These are phyloP conservation scores for Pachyuromys duprasi DNA, from an alignment of 2,797 vertebrate genomes.

Conservation along the genomic window DNA sequence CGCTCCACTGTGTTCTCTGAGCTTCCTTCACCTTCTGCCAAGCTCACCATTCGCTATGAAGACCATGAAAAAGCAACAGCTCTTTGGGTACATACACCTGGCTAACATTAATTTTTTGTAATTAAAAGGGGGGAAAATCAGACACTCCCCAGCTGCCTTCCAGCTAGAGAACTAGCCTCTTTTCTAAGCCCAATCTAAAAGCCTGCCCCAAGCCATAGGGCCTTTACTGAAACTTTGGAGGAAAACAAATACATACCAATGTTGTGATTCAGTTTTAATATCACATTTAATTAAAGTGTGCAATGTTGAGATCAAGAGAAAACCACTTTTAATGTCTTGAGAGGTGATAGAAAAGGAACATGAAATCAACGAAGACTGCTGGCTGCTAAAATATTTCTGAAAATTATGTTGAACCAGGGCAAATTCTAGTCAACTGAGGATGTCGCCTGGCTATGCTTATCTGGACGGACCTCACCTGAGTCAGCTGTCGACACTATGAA, in stretches of 20 bases:
- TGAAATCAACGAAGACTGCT: conserved; percentile 13
- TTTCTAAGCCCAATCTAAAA: conserved; percentile 38
- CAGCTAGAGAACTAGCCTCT: neutral
- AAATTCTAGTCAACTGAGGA: conserved; percentile 34
- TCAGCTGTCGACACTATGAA: neutral
- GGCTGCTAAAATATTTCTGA: conserved; percentile 47
- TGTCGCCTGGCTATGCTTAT: neutral
- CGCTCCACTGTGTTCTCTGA: neutral
- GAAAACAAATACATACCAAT: conserved; percentile 34
- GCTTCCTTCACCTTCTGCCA: conserved; percentile 19
- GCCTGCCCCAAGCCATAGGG: neutral
- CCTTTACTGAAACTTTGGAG: conserved; percentile 31
- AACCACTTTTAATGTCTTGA: conserved; percentile 50
- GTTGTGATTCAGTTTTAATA: conserved; percentile 44
- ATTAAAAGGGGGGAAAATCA: conserved; percentile 39
- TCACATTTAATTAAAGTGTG: conserved; percentile 42
- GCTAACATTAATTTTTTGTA: conserved; percentile 24
- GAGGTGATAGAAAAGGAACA: conserved; percentile 6
- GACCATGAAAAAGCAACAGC: neutral
- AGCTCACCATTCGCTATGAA: neutral
- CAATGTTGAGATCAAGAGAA: conserved; percentile 22
- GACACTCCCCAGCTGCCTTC: neutral
- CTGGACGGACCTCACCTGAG: neutral
- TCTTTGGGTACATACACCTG: conserved; percentile 1
- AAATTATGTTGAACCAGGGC: conserved; percentile 2